These are phyloP conservation scores for Andrena trimmerana DNA, from an alignment of 2,888 invertebrate species.

Conservation along the genomic window DNA sequence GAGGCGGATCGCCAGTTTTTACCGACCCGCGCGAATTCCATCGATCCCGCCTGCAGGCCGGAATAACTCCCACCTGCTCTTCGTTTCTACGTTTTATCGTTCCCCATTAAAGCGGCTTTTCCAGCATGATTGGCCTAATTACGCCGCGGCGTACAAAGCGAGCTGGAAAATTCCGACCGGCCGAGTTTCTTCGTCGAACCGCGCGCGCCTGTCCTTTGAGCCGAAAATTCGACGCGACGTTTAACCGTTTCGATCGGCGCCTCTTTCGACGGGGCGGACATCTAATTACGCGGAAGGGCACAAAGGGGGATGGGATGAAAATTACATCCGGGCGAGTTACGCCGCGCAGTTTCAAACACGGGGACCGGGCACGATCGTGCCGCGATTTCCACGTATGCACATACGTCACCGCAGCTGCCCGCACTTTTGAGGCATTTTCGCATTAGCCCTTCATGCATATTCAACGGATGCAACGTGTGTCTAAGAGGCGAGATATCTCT, in stretches of 20 bases:
- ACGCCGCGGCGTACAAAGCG: constrained; percentile 35
- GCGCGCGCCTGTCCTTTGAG: constrained; percentile 9
- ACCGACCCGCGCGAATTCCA: constrained; percentile 35
- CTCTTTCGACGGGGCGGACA: constrained; percentile 21
- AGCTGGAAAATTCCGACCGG: constrained; percentile 21
- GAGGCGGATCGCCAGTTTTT: constrained; percentile 29
- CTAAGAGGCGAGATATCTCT: constrained; percentile 63
- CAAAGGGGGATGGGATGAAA: not conserved
- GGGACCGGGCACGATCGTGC: not conserved
- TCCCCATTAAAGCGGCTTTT: constrained; percentile 38
- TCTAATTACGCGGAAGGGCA: constrained; percentile 25
- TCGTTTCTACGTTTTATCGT: constrained; percentile 45
- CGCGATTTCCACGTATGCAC: not conserved
- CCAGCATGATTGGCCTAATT: constrained; percentile 53
- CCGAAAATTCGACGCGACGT: constrained; percentile 34
- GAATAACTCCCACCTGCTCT: constrained; percentile 21
- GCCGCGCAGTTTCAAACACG: too few relatives aligned
- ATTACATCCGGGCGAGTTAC: constrained; percentile 5
- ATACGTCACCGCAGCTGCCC: not conserved
- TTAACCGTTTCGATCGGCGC: constrained; percentile 3
- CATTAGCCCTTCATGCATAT: constrained; percentile 58
- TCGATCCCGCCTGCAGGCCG: constrained; percentile 25
- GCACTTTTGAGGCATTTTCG: constrained; percentile 40
- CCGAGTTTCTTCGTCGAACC: constrained; percentile 31
- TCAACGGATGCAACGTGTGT: constrained; percentile 56